Base-by-base conservation (phyloP, 2,888 invertebrate genomes). In the Elegia similella region DNA sequence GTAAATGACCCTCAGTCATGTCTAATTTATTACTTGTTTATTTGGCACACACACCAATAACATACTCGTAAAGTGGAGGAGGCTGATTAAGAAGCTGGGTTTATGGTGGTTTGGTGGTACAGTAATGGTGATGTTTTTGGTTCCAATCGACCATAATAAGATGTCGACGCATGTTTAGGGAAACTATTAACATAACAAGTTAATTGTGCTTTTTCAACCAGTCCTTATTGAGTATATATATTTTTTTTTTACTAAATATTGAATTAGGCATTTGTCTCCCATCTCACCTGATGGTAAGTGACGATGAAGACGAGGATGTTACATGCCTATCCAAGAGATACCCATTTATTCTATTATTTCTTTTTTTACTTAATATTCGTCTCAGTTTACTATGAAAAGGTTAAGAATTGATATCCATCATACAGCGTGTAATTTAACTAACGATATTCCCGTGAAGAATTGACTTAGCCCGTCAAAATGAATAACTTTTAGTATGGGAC, bases 1-100 rank as follows among this genome's bases (percentile, higher is more conserved):
- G 34, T 50, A 50, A 50, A 38, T 7, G 32, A 6, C 13, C n/a
- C 50, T 34, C 32, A 6, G 50, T 17, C 38, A 34, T 50, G 50
- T 50, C 50, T 79, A 78, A 86, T 85, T 82, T 86, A 85, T 80
- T 61, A 73, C 73, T 80, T 86, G 86, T 86, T 87, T 86, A 82
- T 78, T 73, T 61, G 60, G 60, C 72, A 62, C 64, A 67, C 70
- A 23, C 68, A 68, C 66, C 67, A 71, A 68, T 66, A 69, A 73
- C 73, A 77, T 74, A 75, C 74, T 70, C 65, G 70, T 68, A 73
- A 76, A 75, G 65, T 75, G 66, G 57, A 62, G 63, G 62, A 66
- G 65, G 54, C 54, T 60, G 62, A 52, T 60, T 54, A 55, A 56
- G 60, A 62, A 62, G 57, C 61, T 46, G 42, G 58, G 57, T 17